These are phyloP conservation scores for Hirudinaria manillensis DNA, from an alignment of 2,888 invertebrate species.

Conservation along the genomic window DNA sequence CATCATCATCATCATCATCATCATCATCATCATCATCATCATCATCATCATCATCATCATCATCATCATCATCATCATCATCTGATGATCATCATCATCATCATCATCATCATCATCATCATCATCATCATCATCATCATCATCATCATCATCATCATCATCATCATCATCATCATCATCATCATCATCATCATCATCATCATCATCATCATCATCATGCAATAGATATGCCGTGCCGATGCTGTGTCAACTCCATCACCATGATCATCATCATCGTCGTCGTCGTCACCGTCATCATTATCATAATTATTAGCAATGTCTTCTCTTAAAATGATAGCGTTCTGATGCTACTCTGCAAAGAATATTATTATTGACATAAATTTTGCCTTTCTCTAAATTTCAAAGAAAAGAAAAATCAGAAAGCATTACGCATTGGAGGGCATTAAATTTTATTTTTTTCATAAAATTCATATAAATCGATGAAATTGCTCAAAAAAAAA, in stretches of 20 bases:
- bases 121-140: conserved; percentile 7
- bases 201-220: conserved; percentile 30
- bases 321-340: too few species aligned
- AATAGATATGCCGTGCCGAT: not conserved
- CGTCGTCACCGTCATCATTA: too few species aligned
- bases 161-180: conserved; percentile 9
- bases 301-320: too few species aligned
- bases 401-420: too few species aligned
- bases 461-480: too few species aligned
- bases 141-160: not conserved
- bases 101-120: conserved; percentile 10
- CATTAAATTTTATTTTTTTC: too few species aligned
- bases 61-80: conserved; percentile 23
- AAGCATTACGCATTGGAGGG: too few species aligned
- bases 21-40: conserved; percentile 27
- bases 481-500: too few species aligned
- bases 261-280: too few species aligned
- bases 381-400: too few species aligned
- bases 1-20: conserved; percentile 22
- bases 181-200: conserved; percentile 26
- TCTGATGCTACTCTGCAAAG: too few species aligned
- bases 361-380: too few species aligned
- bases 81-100: conserved; percentile 21
- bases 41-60: conserved; percentile 31
- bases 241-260: not conserved